Conservation (phyloP, 2,888 invertebrate species). For the Andrena praecox region DNA sequence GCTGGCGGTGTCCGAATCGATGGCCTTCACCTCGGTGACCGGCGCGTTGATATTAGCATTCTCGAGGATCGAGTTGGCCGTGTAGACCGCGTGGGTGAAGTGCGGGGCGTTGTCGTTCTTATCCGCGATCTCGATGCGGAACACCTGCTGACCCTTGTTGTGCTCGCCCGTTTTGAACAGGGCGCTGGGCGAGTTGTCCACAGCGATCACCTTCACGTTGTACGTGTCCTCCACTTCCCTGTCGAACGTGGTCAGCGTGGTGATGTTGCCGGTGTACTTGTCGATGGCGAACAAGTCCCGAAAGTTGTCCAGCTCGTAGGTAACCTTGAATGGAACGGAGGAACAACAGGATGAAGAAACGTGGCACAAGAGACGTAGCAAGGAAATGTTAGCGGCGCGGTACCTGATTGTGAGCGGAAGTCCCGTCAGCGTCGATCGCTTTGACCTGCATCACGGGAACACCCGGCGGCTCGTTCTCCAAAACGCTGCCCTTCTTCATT, state of each 20-base stretch:
- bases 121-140: slow-evolving; percentile 96
- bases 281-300: slow-evolving; percentile 94
- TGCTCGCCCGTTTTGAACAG: slow-evolving; percentile 88
- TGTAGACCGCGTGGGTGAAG: slow-evolving; percentile 92
- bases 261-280: slow-evolving; percentile 94
- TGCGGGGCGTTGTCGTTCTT: slow-evolving; percentile 98
- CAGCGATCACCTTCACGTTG: slow-evolving; percentile 95
- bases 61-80: slow-evolving; percentile 92
- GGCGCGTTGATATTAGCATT: slow-evolving; percentile 93
- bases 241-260: slow-evolving; percentile 93
- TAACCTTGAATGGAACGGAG: slow-evolving; percentile 85
- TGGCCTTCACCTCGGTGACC: slow-evolving; percentile 94
- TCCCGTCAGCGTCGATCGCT: slow-evolving; percentile 95
- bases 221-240: slow-evolving; percentile 94
- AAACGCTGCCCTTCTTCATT: slow-evolving; percentile 91
- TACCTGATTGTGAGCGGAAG: slow-evolving; percentile 91
- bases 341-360: neutral
- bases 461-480: slow-evolving; percentile 93
- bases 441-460: slow-evolving; percentile 95
- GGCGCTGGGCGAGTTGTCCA: slow-evolving; percentile 95
- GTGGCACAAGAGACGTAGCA: neutral
- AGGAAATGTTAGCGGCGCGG: neutral
- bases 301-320: slow-evolving; percentile 90
- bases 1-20: slow-evolving; percentile 95
- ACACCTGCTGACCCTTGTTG: slow-evolving; percentile 92